phyloP scores from a whole-genome alignment of 1,140 invertebrate genomes.

The Polypedilum pembai region DNA sequence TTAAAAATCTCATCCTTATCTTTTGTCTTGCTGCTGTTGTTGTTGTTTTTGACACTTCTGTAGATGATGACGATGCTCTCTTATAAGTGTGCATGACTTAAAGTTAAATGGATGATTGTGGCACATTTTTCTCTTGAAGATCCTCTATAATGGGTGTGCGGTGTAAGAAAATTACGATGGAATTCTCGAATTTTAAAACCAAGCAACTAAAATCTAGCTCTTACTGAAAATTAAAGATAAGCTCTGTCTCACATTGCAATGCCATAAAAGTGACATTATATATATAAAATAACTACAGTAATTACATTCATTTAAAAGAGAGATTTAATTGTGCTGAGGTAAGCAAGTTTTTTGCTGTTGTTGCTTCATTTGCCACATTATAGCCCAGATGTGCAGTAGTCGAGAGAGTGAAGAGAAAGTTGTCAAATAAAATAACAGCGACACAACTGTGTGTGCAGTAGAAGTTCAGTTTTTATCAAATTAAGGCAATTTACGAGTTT shows the following conservation, averaged over 20 bases:
- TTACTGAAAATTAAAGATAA: slow-evolving; percentile 15
- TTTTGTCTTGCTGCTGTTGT: background rate
- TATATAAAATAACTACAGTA: background rate
- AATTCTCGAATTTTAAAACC: too few relatives aligned
- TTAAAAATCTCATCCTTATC: background rate
- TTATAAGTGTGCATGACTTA: background rate
- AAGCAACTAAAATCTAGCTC: too few relatives aligned
- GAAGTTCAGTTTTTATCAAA: slow-evolving; percentile 7
- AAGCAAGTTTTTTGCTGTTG: background rate
- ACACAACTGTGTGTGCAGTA: slow-evolving; percentile 6
- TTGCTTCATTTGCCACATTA: slow-evolving; percentile 20
- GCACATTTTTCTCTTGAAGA: background rate
- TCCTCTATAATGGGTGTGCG: too few relatives aligned
- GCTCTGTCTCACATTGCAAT: too few relatives aligned
- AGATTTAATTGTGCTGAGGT: slow-evolving; percentile 27
- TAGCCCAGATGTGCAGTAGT: background rate
- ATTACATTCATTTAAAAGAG: slow-evolving; percentile 25
- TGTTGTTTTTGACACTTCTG: background rate
- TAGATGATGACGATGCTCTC: slow-evolving; percentile 8
- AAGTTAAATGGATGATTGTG: slow-evolving; percentile 12
- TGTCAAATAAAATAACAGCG: slow-evolving; percentile 2
- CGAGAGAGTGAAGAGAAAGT: background rate
- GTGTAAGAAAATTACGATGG: too few relatives aligned
- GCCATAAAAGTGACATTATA: too few relatives aligned
- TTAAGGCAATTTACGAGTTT: background rate